Base-by-base conservation (phyloP, 2,888 invertebrate genomes). In the Fissipunctia ypsillon region DNA sequence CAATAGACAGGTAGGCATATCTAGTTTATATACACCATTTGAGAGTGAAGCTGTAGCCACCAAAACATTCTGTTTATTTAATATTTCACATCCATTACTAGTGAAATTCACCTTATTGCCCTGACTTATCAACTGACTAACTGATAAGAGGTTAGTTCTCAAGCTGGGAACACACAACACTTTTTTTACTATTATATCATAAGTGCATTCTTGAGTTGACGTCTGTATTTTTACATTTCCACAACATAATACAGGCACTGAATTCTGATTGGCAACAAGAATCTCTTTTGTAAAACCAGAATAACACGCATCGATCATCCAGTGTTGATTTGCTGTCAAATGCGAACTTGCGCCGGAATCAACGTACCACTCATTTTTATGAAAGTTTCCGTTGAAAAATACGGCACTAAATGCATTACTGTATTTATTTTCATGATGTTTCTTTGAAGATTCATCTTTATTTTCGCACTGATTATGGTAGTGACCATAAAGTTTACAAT, bases 21-120 rank as follows among this genome's bases (percentile, higher is more conserved):
- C 69, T n/a, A 80, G 31, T 25, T 77, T 75, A n/a, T 75, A 80
- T 0, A 77, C 74, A 50, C 64, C 61, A 16, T 12, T 38, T 19
- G 9, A 14, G 6, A 69, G 31, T 7, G 14, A 12, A 41, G 63
- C 63, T 5, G 25, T n/a, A 16, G 50, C 74, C 45, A 45, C 69
- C 45, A 69, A 16, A 3, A n/a, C 31, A n/a, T 52, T 31, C 3
- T 41, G n/a, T 50, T 50, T 22, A 28, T 83, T 86, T 41, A 76
- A 70, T 50, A 85, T 85, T 2, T 38, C 69, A 74, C 80, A 83
- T 41, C 63, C 73, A 43, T 76, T 4, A 1, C 57, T 3, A 16
- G 54, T 54, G 54, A 54, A 54, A 54, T 54, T 28, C 45, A 77
- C 69, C 72, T 35, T 75, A 52, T 80, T 77, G 12, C 80, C 78